These are phyloP conservation scores for Charaxes varanes DNA, from an alignment of 1,140 invertebrate genomes.

Conservation along the genomic window DNA sequence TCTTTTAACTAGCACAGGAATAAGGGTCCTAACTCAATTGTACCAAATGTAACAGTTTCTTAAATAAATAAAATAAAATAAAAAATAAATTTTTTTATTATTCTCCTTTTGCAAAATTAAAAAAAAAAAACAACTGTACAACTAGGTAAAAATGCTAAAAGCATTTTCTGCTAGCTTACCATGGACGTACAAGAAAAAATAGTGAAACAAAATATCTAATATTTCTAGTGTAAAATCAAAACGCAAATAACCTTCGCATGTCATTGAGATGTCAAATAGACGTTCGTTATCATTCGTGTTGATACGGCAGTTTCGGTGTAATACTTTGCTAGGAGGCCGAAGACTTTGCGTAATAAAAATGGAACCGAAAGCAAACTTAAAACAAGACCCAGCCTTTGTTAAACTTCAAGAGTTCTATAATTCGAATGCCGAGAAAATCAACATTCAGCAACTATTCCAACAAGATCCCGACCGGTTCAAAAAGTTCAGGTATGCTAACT, in stretches of 20 bases:
- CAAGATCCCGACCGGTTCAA: constrained; percentile 85
- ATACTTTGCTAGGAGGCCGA: constrained; percentile 23
- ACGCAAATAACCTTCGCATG: constrained; percentile 64
- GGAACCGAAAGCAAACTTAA: constrained; percentile 72
- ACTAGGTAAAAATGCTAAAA: no score
- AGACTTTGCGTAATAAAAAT: constrained; percentile 41
- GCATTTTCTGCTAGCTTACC: no score
- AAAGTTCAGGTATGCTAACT: constrained; percentile 82
- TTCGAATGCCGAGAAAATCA: constrained; percentile 79
- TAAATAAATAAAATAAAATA: no score
- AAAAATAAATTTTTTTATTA: no score
- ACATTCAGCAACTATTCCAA: constrained; percentile 85
- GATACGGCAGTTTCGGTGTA: constrained; percentile 38
- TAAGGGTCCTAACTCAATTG: no score
- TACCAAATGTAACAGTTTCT: no score
- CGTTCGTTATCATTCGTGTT: constrained; percentile 53
- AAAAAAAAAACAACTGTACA: no score
- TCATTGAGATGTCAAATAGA: constrained; percentile 67
- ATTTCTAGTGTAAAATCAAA: constrained; percentile 30
- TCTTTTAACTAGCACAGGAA: no score
- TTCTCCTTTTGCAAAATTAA: no score
- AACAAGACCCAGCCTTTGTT: constrained; percentile 80
- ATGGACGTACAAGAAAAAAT: background rate
- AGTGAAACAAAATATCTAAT: background rate
- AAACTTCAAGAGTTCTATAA: constrained; percentile 84